Percentiles rank a stretch among this genome's conserved stretches.
These are phyloP conservation scores for Boloria euphrosyne DNA, from an alignment of 2,888 invertebrate genomes.

Conservation along the genomic window DNA sequence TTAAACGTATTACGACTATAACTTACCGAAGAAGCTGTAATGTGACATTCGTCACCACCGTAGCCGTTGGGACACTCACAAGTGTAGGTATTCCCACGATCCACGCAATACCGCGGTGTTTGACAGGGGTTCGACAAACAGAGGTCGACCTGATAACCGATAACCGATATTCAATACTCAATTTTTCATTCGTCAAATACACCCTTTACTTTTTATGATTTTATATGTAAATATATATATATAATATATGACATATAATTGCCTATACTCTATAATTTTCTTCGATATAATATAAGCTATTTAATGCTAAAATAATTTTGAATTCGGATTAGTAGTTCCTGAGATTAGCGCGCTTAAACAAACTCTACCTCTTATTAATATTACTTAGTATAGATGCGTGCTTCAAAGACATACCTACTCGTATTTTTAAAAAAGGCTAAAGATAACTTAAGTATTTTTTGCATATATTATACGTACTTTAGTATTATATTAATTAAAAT, in stretches of 20 bases:
- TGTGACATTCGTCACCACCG: constrained; percentile 86
- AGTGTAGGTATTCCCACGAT: constrained; percentile 88
- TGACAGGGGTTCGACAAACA: constrained; percentile 87
- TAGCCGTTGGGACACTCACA: constrained; percentile 89
- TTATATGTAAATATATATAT: too few species aligned
- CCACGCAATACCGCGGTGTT: constrained; percentile 85
- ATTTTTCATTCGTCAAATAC: too few species aligned
- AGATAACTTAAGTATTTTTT: not conserved
- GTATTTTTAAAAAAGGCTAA: constrained; percentile 2
- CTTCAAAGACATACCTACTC: too few species aligned
- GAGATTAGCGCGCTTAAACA: too few species aligned
- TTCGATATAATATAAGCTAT: too few species aligned
- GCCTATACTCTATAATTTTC: too few species aligned
- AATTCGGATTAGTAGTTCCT: too few species aligned
- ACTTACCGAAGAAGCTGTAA: constrained; percentile 84
- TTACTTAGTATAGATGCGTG: too few species aligned
- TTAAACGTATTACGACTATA: not conserved
- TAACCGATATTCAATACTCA: not conserved
- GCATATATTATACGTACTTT: not conserved
- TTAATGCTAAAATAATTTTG: too few species aligned
- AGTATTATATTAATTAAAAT: not conserved
- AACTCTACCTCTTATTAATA: too few species aligned
- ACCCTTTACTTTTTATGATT: too few species aligned
- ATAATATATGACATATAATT: too few species aligned
- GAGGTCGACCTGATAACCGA: constrained; percentile 82